Evolutionary conservation across 2,888 invertebrate genomes (phyloP).

Genomic region (Diaphora mendica): DNA sequence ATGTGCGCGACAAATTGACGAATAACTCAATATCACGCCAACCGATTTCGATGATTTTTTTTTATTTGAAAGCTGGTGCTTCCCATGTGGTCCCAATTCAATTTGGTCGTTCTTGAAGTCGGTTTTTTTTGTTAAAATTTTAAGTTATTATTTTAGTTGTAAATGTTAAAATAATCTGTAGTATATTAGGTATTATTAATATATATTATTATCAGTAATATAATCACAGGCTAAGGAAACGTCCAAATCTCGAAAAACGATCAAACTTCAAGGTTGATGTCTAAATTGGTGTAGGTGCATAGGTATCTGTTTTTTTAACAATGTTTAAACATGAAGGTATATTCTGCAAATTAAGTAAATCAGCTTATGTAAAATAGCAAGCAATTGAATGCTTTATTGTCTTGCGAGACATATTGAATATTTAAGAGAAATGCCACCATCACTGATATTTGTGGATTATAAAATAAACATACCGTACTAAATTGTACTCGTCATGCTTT

Average conservation of each 20-base stretch:
- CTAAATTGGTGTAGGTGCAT: background rate
- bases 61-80: no score
- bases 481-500: background rate
- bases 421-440: background rate
- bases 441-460: background rate
- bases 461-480: background rate
- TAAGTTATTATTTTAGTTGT: background rate
- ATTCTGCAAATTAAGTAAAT: background rate
- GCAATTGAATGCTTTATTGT: background rate
- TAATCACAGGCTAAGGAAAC: conserved; percentile 22
- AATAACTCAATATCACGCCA: no score
- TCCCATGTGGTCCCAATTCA: no score
- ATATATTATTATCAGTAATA: conserved; percentile 32
- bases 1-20: no score
- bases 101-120: no score
- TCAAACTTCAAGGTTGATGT: background rate
- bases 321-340: background rate
- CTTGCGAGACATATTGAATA: background rate
- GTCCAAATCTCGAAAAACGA: background rate
- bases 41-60: no score
- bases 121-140: no score
- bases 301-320: background rate
- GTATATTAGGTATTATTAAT: background rate
- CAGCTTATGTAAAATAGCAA: background rate
- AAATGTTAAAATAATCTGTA: conserved; percentile 22